Evolutionary conservation across 2,888 invertebrate genomes (phyloP).

Genomic region (Halictus ligatus): DNA sequence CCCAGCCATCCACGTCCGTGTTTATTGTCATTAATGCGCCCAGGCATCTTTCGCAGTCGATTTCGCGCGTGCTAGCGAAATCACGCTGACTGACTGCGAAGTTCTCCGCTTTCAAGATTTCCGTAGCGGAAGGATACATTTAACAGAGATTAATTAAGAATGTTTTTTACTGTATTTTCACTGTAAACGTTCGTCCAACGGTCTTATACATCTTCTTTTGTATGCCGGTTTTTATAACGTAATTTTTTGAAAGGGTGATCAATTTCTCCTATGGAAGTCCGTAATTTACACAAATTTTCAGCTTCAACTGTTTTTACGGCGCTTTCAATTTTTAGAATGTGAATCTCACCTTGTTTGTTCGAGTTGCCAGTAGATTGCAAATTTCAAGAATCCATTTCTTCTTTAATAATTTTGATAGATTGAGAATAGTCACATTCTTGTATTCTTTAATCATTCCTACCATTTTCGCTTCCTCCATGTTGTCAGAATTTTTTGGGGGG

Average conservation of each 20-base stretch:
- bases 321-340: background rate
- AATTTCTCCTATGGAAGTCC: background rate
- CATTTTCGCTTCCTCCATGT: no score
- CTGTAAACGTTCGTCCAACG: no score
- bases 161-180: background rate
- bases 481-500: no score
- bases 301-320: background rate
- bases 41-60: conserved; percentile 41
- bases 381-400: background rate
- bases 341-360: background rate
- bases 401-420: no score
- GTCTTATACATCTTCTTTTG: background rate
- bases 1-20: conserved; percentile 26
- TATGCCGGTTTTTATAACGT: background rate
- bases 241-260: no score
- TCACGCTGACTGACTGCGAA: background rate
- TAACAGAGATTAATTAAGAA: background rate
- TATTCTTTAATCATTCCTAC: no score
- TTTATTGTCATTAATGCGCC: conserved; percentile 71
- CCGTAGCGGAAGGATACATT: background rate
- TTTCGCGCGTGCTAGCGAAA: conserved; percentile 29
- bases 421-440: no score
- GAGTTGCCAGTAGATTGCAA: background rate
- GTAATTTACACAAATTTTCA: background rate
- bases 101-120: background rate